These are phyloP conservation scores for Dermolepida albohirtum DNA, from an alignment of 2,888 invertebrate genomes.

Conservation along the genomic window DNA sequence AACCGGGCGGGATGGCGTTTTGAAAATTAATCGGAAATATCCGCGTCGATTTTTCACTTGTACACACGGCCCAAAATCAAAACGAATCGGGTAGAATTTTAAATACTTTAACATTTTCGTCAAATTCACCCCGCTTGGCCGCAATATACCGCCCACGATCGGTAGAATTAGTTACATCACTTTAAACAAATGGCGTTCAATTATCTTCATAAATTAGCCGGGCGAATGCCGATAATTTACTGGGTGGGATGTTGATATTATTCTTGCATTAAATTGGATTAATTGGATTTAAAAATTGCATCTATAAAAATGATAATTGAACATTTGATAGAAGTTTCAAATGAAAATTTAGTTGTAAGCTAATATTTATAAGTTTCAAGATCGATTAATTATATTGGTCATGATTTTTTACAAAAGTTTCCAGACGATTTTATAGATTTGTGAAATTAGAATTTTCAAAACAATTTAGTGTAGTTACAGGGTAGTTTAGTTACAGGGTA, in stretches of 20 bases:
- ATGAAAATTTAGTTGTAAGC: too few relatives aligned
- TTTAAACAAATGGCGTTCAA: constrained; percentile 37
- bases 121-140: background rate
- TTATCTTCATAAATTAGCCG: constrained; percentile 36
- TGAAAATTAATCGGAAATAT: constrained; percentile 37
- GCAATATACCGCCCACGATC: background rate
- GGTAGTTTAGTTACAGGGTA: too few relatives aligned
- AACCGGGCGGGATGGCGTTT: constrained; percentile 22
- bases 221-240: constrained; percentile 22
- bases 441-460: too few relatives aligned
- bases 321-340: too few relatives aligned
- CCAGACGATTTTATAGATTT: too few relatives aligned
- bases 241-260: background rate
- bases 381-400: too few relatives aligned
- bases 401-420: too few relatives aligned
- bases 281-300: too few relatives aligned
- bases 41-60: constrained; percentile 33
- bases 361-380: too few relatives aligned
- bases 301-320: too few relatives aligned
- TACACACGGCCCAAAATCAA: constrained; percentile 12
- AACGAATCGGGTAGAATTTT: constrained; percentile 29
- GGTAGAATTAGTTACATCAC: constrained; percentile 34
- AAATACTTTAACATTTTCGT: constrained; percentile 34
- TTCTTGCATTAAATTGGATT: too few relatives aligned
- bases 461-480: too few relatives aligned